Base-by-base conservation (phyloP, 92 coral and sea anemone species). In the Hydrozoanthus gracilis region DNA sequence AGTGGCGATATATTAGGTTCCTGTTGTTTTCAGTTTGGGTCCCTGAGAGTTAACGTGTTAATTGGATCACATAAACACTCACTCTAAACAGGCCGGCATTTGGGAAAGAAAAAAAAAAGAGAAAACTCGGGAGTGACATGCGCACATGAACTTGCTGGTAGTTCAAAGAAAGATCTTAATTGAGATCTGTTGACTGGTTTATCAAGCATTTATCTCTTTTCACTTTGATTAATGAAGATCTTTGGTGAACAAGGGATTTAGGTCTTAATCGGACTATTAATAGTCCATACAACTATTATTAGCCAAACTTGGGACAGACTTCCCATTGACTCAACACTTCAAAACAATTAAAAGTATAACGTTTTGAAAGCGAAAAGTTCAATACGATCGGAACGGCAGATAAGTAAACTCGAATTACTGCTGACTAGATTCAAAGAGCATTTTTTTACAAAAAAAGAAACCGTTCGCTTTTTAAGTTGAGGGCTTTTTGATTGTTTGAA, bases 41-140 rank as follows among this genome's bases (percentile, higher is more conserved):
- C 20, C 18, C 12, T 44, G 60, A 2, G 15, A 46, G 13, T 5
- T 17, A 17, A 27, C 10, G 62, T 49, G 75, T 6, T 80, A 80
- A 80, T 47, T 80, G 85, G 74, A 80, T 80, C 85, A 47, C 5
- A 66, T 58, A 80, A 80, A 64, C 73, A 48, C 85, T 47, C 73
- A 11, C 72, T 65, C 72, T 39, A 70, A 66, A 71, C 4, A 9
- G 39, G 4, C 49, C 46, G 13, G 45, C 20, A 44, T 44, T 10
- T 44, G 14, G 47, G 17, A 8, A 17, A 56, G 45, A 16, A 8
- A 20, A 17, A 8, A 64, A 48, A 18, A 47, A 8, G 5, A 15
- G 56, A 2, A 10, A 44, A 47, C 51, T 3, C 4, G 50, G 44
- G 50, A n/a, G 14, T 71, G 46, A 8, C 16, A 35, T 72, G 17